A percentile compares a stretch with the other conserved stretches of the same genome.
Evolutionary conservation across 2,113 vertebrate species (phyloP).

Genomic region (cattle (Bos taurus)): ARS-UCD2.0 NC_037347.1:71419501-71420000

Average conservation of each 20-base stretch:
- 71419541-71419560: not conserved
- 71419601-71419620: too few relatives aligned
- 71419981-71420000: rapidly evolving
- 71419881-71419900: not conserved
- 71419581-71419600: not conserved
- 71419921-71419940: not conserved
- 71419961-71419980: not conserved
- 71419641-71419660: not conserved
- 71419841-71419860: not conserved
- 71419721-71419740: not conserved
- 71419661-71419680: not conserved
- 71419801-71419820: not conserved
- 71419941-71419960: not conserved
- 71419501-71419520: not conserved
- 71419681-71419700: not conserved
- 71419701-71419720: not conserved
- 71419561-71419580: not conserved
- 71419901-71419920: not conserved
- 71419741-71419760: not conserved
- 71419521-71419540: not conserved
- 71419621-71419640: not conserved
- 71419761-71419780: not conserved
- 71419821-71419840: not conserved
- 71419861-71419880: not conserved
- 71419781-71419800: not conserved